These are phyloP conservation scores for Brotula barbata DNA, from an alignment of 2,797 vertebrate genomes.

Conservation along the genomic window DNA sequence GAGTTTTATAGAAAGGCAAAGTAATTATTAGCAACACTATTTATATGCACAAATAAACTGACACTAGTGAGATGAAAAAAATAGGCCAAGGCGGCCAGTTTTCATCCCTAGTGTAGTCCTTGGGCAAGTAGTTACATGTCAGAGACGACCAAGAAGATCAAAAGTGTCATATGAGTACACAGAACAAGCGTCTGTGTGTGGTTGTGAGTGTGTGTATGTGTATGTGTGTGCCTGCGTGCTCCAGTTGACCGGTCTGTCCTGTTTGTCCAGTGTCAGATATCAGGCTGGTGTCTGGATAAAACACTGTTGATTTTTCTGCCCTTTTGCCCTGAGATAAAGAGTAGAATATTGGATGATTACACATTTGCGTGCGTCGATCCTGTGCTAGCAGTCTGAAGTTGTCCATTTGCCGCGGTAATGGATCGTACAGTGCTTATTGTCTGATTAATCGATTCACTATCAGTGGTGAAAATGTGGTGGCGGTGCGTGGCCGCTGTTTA, in stretches of 20 bases:
- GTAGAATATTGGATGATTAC: slow-evolving; percentile 14
- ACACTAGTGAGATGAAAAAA: too few species aligned
- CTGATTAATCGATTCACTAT: slow-evolving; percentile 11
- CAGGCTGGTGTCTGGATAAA: slow-evolving; percentile 28
- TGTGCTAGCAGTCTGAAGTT: slow-evolving; percentile 3
- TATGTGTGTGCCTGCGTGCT: not conserved
- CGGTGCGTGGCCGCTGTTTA: not conserved
- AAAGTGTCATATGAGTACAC: too few species aligned
- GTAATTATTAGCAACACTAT: too few species aligned
- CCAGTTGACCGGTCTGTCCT: slow-evolving; percentile 26
- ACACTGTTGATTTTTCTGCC: slow-evolving; percentile 24
- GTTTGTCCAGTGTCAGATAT: slow-evolving; percentile 46
- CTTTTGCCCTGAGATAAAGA: slow-evolving; percentile 14
- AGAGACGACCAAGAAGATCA: too few species aligned
- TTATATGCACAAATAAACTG: too few species aligned
- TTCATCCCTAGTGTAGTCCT: too few species aligned
- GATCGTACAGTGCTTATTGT: slow-evolving; percentile 31
- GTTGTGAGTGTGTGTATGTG: too few species aligned
- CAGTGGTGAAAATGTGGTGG: slow-evolving; percentile 16
- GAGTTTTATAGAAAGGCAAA: too few species aligned
- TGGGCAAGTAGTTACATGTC: too few species aligned
- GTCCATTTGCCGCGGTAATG: slow-evolving; percentile 21
- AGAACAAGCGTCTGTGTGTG: too few species aligned
- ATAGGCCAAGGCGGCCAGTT: too few species aligned
- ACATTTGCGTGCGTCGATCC: slow-evolving; percentile 17